Evolutionary conservation across 2,797 vertebrate genomes (phyloP).

Genomic region (Chrosomus eos): DNA sequence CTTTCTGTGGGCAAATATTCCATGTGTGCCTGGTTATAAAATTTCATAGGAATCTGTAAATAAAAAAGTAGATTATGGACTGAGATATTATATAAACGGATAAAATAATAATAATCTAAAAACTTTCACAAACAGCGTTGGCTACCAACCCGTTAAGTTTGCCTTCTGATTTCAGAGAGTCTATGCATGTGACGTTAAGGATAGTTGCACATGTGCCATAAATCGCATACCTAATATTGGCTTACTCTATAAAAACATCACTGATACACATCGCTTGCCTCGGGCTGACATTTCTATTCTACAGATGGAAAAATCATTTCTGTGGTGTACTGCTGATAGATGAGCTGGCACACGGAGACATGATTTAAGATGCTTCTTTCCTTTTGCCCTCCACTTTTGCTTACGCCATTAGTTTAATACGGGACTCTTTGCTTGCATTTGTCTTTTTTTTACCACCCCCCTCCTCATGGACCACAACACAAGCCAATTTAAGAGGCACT

Average conservation of each 20-base stretch:
- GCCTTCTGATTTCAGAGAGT: not conserved
- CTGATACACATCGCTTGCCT: conserved; percentile 61
- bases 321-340: conserved; percentile 60
- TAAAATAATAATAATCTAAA: not conserved
- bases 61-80: conserved; percentile 6
- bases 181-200: conserved; percentile 37
- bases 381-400: conserved; percentile 62
- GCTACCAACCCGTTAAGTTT: not conserved
- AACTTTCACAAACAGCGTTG: not conserved
- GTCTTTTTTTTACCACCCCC: conserved; percentile 32
- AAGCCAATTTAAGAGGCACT: conserved; percentile 60
- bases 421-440: conserved; percentile 61
- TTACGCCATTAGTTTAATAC: conserved; percentile 64
- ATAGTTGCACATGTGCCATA: conserved; percentile 42
- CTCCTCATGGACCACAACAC: conserved; percentile 35
- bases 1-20: not conserved
- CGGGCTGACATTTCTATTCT: conserved; percentile 63
- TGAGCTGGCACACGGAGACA: conserved; percentile 59
- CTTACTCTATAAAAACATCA: conserved; percentile 64
- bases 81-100: not conserved
- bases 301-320: conserved; percentile 66
- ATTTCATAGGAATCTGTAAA: not conserved
- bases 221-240: conserved; percentile 61
- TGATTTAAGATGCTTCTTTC: conserved; percentile 64
- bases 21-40: not conserved